Conservation (phyloP, 2,113 vertebrate species). For the Tragelaphus buxtoni region DNA sequence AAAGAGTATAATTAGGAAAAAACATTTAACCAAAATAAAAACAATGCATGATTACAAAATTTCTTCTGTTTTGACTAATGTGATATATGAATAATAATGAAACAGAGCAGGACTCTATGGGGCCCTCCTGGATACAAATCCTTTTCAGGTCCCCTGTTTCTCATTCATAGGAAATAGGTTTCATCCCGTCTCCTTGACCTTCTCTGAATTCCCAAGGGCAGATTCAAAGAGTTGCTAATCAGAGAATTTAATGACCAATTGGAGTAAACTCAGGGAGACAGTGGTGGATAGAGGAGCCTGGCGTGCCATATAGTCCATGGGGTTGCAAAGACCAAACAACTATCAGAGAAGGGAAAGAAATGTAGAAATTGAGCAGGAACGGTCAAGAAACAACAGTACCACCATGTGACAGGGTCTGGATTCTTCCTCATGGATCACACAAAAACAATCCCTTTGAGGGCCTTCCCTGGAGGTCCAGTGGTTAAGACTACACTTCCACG, state of each 20-base stretch:
- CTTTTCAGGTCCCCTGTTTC: background rate
- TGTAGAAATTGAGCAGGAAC: background rate
- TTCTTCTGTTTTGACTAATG: background rate
- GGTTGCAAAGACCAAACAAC: background rate
- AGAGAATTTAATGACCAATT: background rate
- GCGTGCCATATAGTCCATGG: background rate
- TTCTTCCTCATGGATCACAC: background rate
- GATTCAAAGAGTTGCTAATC: background rate
- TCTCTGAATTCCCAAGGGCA: background rate
- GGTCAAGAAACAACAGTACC: background rate
- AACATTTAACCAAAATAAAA: conserved; percentile 10
- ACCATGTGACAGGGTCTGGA: background rate
- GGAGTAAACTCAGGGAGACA: background rate
- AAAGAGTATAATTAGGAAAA: background rate
- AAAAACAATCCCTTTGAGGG: background rate
- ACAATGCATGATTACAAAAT: background rate
- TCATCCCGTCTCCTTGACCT: background rate
- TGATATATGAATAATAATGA: background rate
- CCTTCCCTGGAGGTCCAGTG: background rate
- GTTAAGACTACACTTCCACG: background rate
- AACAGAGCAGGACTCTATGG: background rate
- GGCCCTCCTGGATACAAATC: background rate
- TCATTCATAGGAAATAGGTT: background rate
- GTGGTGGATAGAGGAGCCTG: background rate
- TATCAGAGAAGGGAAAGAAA: background rate